A percentile compares a stretch with the other conserved stretches of the same genome.
Conservation (phyloP, 2,113 vertebrate species). For the Furnarius figulus region DNA sequence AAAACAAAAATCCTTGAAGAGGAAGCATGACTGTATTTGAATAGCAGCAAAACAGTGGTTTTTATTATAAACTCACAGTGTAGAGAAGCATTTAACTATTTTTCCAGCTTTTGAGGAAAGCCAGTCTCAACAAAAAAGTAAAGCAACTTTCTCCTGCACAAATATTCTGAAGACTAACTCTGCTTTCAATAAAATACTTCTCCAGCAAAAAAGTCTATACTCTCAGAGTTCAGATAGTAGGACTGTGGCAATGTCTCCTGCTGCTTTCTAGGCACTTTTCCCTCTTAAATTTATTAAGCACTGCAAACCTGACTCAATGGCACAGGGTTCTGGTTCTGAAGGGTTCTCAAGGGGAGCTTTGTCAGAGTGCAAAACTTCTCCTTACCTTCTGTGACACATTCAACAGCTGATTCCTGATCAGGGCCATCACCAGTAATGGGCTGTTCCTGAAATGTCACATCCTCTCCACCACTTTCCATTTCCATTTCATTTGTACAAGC, state of each 20-base stretch:
- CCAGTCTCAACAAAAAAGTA: background rate
- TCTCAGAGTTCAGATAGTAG: background rate
- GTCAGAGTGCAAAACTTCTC: background rate
- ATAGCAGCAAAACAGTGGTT: background rate
- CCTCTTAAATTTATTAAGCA: background rate
- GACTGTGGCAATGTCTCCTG: background rate
- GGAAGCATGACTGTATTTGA: background rate
- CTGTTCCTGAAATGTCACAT: conserved; percentile 49
- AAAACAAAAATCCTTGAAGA: background rate
- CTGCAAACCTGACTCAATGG: background rate
- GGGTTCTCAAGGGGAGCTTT: background rate
- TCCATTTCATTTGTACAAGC: conserved; percentile 75
- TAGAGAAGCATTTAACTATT: background rate
- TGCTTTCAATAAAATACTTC: background rate
- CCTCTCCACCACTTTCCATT: conserved; percentile 59
- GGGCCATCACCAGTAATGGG: background rate
- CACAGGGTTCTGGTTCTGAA: background rate
- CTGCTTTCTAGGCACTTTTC: background rate
- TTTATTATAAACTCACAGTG: background rate
- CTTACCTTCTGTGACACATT: conserved; percentile 73
- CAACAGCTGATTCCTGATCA: conserved; percentile 42
- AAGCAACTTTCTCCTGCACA: background rate
- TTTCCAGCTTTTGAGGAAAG: background rate
- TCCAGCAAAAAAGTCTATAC: background rate
- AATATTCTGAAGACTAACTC: background rate